Percentiles rank a stretch among this genome's conserved stretches.
Evolutionary conservation across 2,888 invertebrate species (phyloP).

Genomic region (Machimus rusticus): DNA sequence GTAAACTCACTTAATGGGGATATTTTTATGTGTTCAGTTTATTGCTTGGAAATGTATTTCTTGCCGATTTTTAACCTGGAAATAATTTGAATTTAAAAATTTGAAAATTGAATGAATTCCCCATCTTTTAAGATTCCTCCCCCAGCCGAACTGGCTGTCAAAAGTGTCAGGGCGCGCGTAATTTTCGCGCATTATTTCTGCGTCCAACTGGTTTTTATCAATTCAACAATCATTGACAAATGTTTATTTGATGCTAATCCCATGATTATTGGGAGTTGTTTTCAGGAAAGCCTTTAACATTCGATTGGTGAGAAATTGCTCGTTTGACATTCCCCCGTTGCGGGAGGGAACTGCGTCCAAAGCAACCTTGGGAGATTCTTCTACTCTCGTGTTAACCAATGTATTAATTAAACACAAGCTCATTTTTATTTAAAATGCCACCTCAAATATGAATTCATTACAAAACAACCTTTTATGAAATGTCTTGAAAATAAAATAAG

Average conservation of each 20-base stretch:
- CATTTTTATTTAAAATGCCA: not conserved
- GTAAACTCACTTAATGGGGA: not conserved
- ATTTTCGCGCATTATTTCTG: not conserved
- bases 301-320: not conserved
- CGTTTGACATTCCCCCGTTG: not conserved
- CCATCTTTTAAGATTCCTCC: not conserved
- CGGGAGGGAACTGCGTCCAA: not conserved
- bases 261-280: not conserved
- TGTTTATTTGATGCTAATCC: not conserved
- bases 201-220: not conserved
- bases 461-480: not conserved
- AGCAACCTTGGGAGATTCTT: not conserved
- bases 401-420: not conserved
- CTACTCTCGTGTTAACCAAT: not conserved
- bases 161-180: slow-evolving; percentile 6
- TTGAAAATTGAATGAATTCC: not conserved
- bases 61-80: not conserved
- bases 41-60: not conserved
- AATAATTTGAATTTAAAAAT: slow-evolving; percentile 34
- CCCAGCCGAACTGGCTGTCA: not conserved
- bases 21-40: not conserved
- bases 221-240: not conserved
- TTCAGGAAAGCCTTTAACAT: not conserved
- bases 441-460: not conserved
- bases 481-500: no score